Evolutionary conservation across 2,797 vertebrate genomes (phyloP), one percentile per base, ranked within the genome.

Genomic region (Dicrostonyx torquatus): DNA sequence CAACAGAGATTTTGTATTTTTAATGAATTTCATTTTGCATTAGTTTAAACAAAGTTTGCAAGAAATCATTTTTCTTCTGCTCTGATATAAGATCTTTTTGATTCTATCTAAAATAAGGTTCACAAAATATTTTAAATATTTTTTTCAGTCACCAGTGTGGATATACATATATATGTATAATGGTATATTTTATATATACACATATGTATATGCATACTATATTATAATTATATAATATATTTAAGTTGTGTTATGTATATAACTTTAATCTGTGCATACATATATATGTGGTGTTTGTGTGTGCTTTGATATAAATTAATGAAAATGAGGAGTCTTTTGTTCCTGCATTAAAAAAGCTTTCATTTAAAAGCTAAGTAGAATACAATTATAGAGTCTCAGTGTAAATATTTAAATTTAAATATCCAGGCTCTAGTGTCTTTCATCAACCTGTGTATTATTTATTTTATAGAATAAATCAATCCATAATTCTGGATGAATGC

Each of bases 381-480:
- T 12, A 96, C 48, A 89, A 94, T 78, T 90, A 94, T 5, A 83
- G 37, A 45, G 72, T 3, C 89, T 95, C 34, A 53, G 40, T 60
- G 12, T 77, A 93, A 89, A 94, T 95, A 89, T 92, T 90, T 87
- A 95, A 95, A 89, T 53, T 29, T 22, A 90, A 96, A 79, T 70
- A 15, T 68, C 75, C 76, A 90, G 26, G 17, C 12, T 77, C 48
- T 76, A 84, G 15, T 40, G 15, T 13, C 15, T 85, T 86, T 91
- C 31, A 92, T 95, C 87, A 91, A 68, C 13, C 24, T 87, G 45
- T 58, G 93, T 89, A 93, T 89, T 94, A 92, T 93, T 77, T 95
- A 91, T 90, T 79, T 95, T 89, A 70, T 89, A 95, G 68, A 86
- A 18, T 89, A 94, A 77, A 40, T 97, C 97, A 89, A 55, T 26